Evolutionary conservation across 2,888 invertebrate genomes (phyloP).

Genomic region (Pammene aurita): DNA sequence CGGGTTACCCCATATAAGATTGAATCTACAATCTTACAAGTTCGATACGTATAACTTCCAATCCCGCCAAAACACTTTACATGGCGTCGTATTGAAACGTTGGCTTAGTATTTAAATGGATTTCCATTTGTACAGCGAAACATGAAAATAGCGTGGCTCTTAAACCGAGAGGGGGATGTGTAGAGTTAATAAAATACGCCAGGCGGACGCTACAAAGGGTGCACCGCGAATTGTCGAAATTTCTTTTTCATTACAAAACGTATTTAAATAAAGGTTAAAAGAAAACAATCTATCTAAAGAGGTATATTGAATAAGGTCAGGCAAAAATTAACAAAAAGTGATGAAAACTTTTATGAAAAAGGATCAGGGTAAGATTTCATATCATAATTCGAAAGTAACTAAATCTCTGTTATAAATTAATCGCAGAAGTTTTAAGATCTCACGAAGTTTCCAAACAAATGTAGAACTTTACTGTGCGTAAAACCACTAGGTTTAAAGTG

Average conservation of each 20-base stretch:
- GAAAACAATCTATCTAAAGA: too few relatives aligned
- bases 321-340: too few relatives aligned
- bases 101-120: constrained; percentile 82
- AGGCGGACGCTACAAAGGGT: constrained; percentile 53
- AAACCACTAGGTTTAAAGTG: too few relatives aligned
- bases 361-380: too few relatives aligned
- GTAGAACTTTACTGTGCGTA: too few relatives aligned
- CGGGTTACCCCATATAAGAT: constrained; percentile 33
- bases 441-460: too few relatives aligned
- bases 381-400: too few relatives aligned
- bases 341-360: too few relatives aligned
- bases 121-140: constrained; percentile 82
- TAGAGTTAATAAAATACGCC: constrained; percentile 67
- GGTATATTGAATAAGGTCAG: too few relatives aligned
- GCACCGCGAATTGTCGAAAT: constrained; percentile 54
- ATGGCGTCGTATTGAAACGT: constrained; percentile 77
- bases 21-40: constrained; percentile 38
- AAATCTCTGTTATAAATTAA: too few relatives aligned
- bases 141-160: constrained; percentile 84
- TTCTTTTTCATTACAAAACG: constrained; percentile 8
- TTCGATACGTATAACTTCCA: constrained; percentile 26
- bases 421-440: too few relatives aligned
- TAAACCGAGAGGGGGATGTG: constrained; percentile 71
- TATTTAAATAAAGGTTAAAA: too few relatives aligned
- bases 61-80: constrained; percentile 59